Evolutionary conservation across 2,888 invertebrate genomes (phyloP), one percentile per base, ranked within the genome.

Genomic region (Globia sparganii): DNA sequence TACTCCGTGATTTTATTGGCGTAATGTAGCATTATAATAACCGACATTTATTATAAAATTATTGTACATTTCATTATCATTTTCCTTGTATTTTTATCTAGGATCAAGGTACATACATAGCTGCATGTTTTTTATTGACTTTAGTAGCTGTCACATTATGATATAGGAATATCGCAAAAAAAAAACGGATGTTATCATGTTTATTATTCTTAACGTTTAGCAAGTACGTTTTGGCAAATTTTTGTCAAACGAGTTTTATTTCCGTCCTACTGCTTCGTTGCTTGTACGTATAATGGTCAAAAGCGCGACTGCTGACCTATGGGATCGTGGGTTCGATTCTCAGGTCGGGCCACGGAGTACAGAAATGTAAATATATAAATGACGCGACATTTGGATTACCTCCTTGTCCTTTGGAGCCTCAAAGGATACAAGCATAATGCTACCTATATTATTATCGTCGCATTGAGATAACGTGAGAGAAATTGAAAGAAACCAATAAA

Each of bases 31-130:
- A 3, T 37, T 71, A 6, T 28, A 53, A 6, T 28, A 53, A 28
- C 11, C 25, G 15, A 3, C 8, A 1, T 70, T 40, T 56, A 4
- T 0, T 34, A 37, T 53, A 0, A 3, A 21, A 25, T 34, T 34
- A 31, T 37, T 13, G 0, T 37, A 21, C 0, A 9, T 70, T 77
- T 56, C 8, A 2, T 1, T 78, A 71, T 77, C 3, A 62, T 64
- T 56, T 58, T 71, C 15, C 8, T 72, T 49, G 31, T 78, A 46
- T 31, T 58, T 71, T 43, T 49, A 40, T 72, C 28, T 34, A n/a
- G 11, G 0, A n/a, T 37, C 11, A 37, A 34, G 18, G n/a, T 76
- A 31, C 6, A 2, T 28, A 34, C 4, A 31, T n/a, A 76, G 6
- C 4, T 13, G n/a, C 8, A 2, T 72, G 4, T 5, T 49, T 67